Conservation (phyloP, 1,140 invertebrate species). For the Calephelis nemesis region DNA sequence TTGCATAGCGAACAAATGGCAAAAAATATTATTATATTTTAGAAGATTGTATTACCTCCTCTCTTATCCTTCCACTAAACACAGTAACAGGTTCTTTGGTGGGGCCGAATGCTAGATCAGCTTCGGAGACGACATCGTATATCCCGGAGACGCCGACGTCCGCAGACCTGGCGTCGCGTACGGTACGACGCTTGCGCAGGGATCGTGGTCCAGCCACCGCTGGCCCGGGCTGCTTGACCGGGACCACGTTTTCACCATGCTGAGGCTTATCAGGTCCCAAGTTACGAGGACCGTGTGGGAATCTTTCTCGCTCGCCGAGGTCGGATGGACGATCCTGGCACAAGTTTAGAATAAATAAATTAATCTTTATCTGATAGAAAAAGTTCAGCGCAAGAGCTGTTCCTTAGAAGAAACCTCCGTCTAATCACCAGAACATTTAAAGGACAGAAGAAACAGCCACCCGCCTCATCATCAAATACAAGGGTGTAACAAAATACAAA, state of each 20-base stretch:
- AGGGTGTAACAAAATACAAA: no score
- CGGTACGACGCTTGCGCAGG: conserved; percentile 81
- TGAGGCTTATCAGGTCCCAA: conserved; percentile 78
- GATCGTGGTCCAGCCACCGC: conserved; percentile 81
- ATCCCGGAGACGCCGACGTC: conserved; percentile 92
- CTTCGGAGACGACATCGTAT: conserved; percentile 95
- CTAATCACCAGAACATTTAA: no score
- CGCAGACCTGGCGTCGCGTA: conserved; percentile 87
- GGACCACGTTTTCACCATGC: conserved; percentile 53
- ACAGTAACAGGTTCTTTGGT: conserved; percentile 91
- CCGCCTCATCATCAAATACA: no score
- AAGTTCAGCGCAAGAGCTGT: no score
- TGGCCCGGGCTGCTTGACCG: conserved; percentile 62
- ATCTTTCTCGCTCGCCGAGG: conserved; percentile 83
- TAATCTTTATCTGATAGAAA: no score
- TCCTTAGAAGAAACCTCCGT: no score
- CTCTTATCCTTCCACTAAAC: conserved; percentile 91
- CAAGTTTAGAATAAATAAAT: not conserved
- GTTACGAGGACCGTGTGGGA: conserved; percentile 90
- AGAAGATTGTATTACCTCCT: conserved; percentile 82
- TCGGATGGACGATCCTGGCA: conserved; percentile 80
- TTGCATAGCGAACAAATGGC: no score
- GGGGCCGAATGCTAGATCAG: conserved; percentile 93
- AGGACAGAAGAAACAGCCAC: no score
- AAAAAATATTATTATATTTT: no score